These are phyloP conservation scores for Drosophila merina DNA, from an alignment of 2,888 invertebrate species.

Conservation along the genomic window DNA sequence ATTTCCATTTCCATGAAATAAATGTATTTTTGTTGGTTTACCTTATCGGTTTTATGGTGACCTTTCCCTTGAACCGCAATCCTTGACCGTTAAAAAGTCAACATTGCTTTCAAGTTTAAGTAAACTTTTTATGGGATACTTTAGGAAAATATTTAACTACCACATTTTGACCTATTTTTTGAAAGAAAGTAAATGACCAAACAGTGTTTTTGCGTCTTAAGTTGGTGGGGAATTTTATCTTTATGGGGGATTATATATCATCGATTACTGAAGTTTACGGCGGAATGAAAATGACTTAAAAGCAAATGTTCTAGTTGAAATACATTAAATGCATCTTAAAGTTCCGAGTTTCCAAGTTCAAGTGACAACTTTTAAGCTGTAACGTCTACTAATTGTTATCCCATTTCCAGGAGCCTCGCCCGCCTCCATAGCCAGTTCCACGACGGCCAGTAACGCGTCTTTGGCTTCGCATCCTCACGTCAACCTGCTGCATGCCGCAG, in stretches of 20 bases:
- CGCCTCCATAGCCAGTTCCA: slow-evolving; percentile 69
- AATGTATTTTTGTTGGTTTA: background rate
- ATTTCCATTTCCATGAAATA: slow-evolving; percentile 2
- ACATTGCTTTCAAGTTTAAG: background rate
- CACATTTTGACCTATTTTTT: background rate
- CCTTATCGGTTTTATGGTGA: slow-evolving; percentile 2
- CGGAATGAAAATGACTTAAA: too few species aligned
- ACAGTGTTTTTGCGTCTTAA: slow-evolving; percentile 23
- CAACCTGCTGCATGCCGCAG: slow-evolving; percentile 83
- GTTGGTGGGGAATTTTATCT: slow-evolving; percentile 8
- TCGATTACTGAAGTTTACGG: background rate
- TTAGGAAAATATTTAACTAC: background rate
- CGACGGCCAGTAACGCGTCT: slow-evolving; percentile 72
- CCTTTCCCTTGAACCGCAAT: background rate
- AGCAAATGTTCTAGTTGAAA: too few species aligned
- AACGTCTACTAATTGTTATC: background rate
- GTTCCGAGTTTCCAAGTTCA: too few species aligned
- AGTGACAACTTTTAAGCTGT: background rate
- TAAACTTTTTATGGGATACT: background rate
- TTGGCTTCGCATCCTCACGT: slow-evolving; percentile 83
- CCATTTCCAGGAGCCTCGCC: slow-evolving; percentile 76
- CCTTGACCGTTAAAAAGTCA: background rate
- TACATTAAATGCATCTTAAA: too few species aligned
- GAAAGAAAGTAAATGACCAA: background rate
- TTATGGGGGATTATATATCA: background rate